Evolutionary conservation across 2,888 invertebrate genomes (phyloP), one percentile per base, ranked within the genome.

Genomic region (Candidula unifasciata): DNA sequence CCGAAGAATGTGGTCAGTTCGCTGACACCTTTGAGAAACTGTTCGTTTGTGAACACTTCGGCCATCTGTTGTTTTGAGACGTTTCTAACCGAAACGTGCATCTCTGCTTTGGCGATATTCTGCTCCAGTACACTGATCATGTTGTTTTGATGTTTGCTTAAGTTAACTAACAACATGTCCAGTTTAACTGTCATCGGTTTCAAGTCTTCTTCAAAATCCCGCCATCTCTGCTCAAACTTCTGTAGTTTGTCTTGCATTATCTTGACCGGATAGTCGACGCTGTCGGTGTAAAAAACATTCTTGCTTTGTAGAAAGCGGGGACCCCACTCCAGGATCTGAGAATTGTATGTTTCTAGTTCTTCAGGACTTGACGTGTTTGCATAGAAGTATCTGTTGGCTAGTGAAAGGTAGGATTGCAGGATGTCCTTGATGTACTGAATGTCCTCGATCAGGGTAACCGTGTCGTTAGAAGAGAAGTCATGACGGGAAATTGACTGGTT

Each of bases 201-300:
- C 2, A 84, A 74, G 1, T 73, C 30, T 1, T 60, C 57, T 16
- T 86, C 76, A 73, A 88, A 90, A 13, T 83, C 71, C 3, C 85
- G 80, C 88, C 87, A 88, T 18, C 79, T 33, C 5, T 85, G 76
- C 24, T 86, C 80, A 27, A 89, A 89, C 6, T 87, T 66, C 24
- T n/a, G 66, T 13, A 87, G 83, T 77, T 88, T 83, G 24, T 85
- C 79, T 35, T 87, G 54, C 5, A 91, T 69, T 1, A 90, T 84
- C 30, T 85, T 69, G 10, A 87, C 44, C 5, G 91, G 90, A 30
- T 88, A 87, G 13, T 91, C 90, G 13, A 91, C 86, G 2, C 89
- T 87, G 71, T 91, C 90, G 16, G 80, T 86, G 79, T 90, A 90
- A 76, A 91, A 87, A 3, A 87, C 87, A 73, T 89, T 89, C 83